phyloP scores from a whole-genome alignment of 2,113 vertebrate genomes.

The Mungos mungo region DNA sequence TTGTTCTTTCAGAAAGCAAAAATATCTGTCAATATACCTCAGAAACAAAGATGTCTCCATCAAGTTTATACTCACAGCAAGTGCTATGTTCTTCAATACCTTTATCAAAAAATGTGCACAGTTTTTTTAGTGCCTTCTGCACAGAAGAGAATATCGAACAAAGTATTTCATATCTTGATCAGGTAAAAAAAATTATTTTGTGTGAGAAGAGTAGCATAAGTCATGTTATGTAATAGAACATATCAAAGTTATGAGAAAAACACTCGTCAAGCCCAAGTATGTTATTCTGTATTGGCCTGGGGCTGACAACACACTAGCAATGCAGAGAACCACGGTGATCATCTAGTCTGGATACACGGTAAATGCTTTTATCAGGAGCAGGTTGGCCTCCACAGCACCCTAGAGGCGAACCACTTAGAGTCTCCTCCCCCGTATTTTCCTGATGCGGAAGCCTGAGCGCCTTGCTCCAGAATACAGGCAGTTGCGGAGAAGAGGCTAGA shows the following conservation, averaged over 20 bases:
- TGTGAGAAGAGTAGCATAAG: constrained; percentile 9
- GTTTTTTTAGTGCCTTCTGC: constrained; percentile 93
- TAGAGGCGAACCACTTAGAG: background rate
- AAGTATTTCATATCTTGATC: constrained; percentile 93
- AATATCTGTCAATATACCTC: constrained; percentile 87
- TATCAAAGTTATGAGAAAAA: background rate
- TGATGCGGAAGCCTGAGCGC: background rate
- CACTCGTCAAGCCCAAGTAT: background rate
- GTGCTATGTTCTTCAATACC: constrained; percentile 86
- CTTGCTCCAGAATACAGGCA: too few relatives aligned
- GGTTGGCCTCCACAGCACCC: background rate
- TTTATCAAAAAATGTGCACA: constrained; percentile 87
- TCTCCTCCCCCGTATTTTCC: background rate
- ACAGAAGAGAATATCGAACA: constrained; percentile 94
- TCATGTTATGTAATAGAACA: background rate
- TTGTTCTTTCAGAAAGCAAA: constrained; percentile 87
- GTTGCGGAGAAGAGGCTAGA: background rate
- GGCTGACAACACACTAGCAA: background rate
- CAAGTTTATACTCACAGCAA: constrained; percentile 85
- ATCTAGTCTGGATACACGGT: background rate
- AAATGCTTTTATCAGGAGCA: background rate
- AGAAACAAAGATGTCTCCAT: constrained; percentile 88
- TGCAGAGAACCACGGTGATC: background rate
- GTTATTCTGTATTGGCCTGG: background rate
- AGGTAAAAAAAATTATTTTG: constrained; percentile 86